phyloP scores from a whole-genome alignment of 2,888 invertebrate species.

The Athetis lepigone region DNA sequence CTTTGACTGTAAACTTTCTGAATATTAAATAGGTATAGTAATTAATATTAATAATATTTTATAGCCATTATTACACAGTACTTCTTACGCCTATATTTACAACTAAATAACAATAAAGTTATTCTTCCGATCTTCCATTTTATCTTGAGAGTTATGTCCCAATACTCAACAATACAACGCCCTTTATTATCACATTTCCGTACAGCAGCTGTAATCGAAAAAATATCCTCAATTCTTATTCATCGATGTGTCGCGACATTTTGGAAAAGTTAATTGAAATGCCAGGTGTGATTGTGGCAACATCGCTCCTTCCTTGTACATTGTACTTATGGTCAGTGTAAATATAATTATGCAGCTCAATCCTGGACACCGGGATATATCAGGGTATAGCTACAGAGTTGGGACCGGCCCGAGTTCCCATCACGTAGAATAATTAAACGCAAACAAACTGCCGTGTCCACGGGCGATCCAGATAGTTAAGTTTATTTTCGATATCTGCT shows the following conservation, averaged over 20 bases:
- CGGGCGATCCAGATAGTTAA: constrained; percentile 74
- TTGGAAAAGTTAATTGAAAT: constrained; percentile 32
- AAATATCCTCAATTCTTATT: constrained; percentile 21
- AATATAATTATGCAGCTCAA: constrained; percentile 64
- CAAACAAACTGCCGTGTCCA: constrained; percentile 82
- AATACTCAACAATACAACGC: background rate
- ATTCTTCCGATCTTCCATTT: background rate
- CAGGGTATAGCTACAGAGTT: constrained; percentile 62
- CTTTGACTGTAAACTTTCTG: too few relatives aligned
- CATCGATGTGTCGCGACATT: constrained; percentile 17
- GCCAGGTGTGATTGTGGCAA: constrained; percentile 30
- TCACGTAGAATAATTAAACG: constrained; percentile 85
- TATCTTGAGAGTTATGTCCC: background rate
- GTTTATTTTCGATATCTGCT: constrained; percentile 79
- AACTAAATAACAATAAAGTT: background rate
- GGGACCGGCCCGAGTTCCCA: constrained; percentile 71
- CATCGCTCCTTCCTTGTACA: constrained; percentile 28
- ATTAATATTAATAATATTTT: too few relatives aligned
- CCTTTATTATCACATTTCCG: background rate
- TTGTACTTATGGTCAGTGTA: constrained; percentile 50
- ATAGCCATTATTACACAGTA: too few relatives aligned
- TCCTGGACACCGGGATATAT: constrained; percentile 55
- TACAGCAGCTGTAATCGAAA: background rate
- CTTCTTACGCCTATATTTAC: too few relatives aligned
- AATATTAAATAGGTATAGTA: too few relatives aligned